Base-by-base conservation (phyloP, 2,797 vertebrate genomes). In the Tragopan temminckii region DNA sequence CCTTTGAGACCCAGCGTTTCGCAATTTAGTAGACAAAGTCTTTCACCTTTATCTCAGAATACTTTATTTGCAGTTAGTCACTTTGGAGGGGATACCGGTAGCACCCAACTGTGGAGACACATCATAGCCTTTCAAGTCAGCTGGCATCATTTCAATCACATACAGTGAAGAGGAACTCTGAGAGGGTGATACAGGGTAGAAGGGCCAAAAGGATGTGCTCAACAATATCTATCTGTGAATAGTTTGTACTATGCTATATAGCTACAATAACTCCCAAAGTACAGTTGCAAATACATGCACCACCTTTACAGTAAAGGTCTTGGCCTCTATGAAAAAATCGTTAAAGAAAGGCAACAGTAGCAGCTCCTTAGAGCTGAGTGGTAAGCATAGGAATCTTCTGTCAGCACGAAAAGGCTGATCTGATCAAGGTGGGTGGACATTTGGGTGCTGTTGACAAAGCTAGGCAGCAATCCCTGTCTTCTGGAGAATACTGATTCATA, bases 221-320 rank as follows among this genome's bases (percentile, higher is more conserved):
- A 58, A n/a, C 3, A 1, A 11, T 69, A 13, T 2, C 15, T 33
- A 0, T 67, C 18, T 67, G 4, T 24, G 85, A 27, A 52, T 88
- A 80, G 40, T 23, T 75, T 6, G 53, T 45, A 3, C 17, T 9
- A 21, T 5, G 1, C 19, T 46, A 10, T 48, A 5, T 21, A 23
- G 13, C 29, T 81, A 13, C 16, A 36, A 1, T 40, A 31, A 0
- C 0, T 85, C n/a, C 78, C 4, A 2, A 79, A 62, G 16, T 48
- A 25, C 7, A 45, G 6, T 43, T 58, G 31, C 21, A 89, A 61
- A 71, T 21, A 3, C 62, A 2, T 38, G 5, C 52, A 18, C 29
- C 16, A 31, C 13, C 23, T 82, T 85, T 27, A 68, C 33, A 53
- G 45, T 5, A 4, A 90, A 68, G 17, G 38, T 33, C 9, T 81